phyloP scores from a whole-genome alignment of 2,888 invertebrate species.

The Opisthograptis luteolata region DNA sequence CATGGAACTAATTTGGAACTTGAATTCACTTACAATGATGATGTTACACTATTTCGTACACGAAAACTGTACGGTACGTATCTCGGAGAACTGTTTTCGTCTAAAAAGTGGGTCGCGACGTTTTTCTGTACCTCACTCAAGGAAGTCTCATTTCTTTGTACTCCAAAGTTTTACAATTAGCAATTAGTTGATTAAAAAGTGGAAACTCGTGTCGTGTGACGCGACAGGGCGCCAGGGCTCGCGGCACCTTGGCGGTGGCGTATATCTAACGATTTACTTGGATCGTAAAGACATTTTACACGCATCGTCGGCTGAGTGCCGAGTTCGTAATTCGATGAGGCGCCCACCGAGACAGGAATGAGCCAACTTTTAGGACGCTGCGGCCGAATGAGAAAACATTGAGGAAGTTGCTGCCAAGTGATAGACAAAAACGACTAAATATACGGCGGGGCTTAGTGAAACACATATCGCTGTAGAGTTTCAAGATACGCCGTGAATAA shows the following conservation, averaged over 20 bases:
- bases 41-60: constrained; percentile 27
- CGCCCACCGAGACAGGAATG: constrained; percentile 73
- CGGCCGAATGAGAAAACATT: constrained; percentile 78
- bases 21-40: constrained; percentile 29
- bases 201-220: constrained; percentile 40
- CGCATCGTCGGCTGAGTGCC: constrained; percentile 74
- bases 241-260: constrained; percentile 40
- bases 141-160: constrained; percentile 51
- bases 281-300: constrained; percentile 76
- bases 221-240: background rate
- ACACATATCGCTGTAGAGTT: constrained; percentile 66
- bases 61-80: constrained; percentile 29
- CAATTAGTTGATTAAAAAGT: constrained; percentile 70
- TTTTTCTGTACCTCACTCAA: constrained; percentile 56
- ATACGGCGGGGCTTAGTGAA: constrained; percentile 65
- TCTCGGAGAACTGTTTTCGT: constrained; percentile 51
- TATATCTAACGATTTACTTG: constrained; percentile 63
- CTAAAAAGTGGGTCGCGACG: constrained; percentile 56
- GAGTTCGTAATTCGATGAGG: constrained; percentile 71
- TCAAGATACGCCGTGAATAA: constrained; percentile 67
- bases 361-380: constrained; percentile 73
- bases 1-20: constrained; percentile 8
- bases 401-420: constrained; percentile 71
- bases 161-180: constrained; percentile 74
- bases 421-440: constrained; percentile 74